Evolutionary conservation across 2,113 vertebrate species (phyloP), one percentile per base, ranked within the genome.

Genomic region (Misgurnus anguillicaudatus): DNA sequence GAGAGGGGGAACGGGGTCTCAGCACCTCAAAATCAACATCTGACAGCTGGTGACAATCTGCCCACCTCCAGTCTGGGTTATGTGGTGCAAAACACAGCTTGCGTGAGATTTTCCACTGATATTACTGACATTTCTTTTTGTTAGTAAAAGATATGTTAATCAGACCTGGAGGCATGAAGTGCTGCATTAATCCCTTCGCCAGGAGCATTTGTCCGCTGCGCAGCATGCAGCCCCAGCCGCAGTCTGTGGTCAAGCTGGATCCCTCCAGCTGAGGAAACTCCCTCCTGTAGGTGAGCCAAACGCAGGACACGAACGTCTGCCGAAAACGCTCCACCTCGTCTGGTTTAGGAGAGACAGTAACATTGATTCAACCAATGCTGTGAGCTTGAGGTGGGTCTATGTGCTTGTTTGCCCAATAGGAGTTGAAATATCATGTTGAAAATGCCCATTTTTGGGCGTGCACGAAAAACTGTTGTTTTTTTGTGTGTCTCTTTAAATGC

Each of bases 151-250:
- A 31, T 31, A 42, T 8, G 41, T 24, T 68, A 4, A 60, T 38
- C 58, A 51, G 38, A 93, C 96, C 94, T 94, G 90, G 85, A 66
- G 94, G 91, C 83, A 97, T 90, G 66, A 95, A 82, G 84, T 98
- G 96, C 6, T 92, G 84, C 61, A 96, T 84, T 1, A 98, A 92
- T 3, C 95, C 95, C 87, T 96, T 95, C 0, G 95, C 96, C 75
- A 98, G 89, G 84, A 98, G 88, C 96, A 98, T 98, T 90, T 97
- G 95, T 1, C 94, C 96, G 0, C 94, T 96, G 62, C 96, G 94
- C 64, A 98, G 85, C 95, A 96, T 97, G 79, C 96, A 97, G 64
- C 96, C 95, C 96, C 96, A 98, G 79, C 96, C 96, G 36, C 95
- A 97, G 90, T 98, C 96, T 0, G 96, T 95, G 75, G 95, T 98